A percentile compares a stretch with the other conserved stretches of the same genome.
Conservation (phyloP, 2,888 invertebrate species). For the Drosophila kanekoi region DNA sequence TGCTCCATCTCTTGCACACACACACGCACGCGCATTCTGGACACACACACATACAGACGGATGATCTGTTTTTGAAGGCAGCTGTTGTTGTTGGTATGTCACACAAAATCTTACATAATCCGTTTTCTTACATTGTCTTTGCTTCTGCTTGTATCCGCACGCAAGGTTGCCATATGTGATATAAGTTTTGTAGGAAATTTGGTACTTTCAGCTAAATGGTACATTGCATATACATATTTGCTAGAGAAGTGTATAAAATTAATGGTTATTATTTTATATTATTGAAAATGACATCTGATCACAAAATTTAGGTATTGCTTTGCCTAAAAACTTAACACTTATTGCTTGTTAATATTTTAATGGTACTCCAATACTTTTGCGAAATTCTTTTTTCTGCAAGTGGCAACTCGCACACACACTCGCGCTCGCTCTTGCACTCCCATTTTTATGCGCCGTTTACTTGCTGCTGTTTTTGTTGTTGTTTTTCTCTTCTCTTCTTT, state of each 20-base stretch:
- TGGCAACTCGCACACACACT: not conserved
- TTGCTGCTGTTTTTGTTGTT: slow-evolving; percentile 14
- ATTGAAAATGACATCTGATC: not conserved
- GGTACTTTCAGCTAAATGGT: not conserved
- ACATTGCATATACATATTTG: no score
- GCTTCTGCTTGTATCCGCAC: not conserved
- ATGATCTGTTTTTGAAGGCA: no score
- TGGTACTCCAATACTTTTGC: not conserved
- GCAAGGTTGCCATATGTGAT: not conserved
- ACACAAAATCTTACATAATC: no score
- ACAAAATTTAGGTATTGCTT: not conserved
- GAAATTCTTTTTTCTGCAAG: not conserved
- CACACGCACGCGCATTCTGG: no score
- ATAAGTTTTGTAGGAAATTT: not conserved
- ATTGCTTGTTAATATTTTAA: no score
- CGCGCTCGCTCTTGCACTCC: not conserved
- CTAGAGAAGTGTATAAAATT: not conserved
- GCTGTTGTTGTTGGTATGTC: no score
- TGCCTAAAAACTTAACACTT: no score
- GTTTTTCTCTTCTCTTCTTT: slow-evolving; percentile 49
- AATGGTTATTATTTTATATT: no score
- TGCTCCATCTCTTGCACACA: no score
- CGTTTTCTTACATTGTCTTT: no score
- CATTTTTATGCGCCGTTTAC: slow-evolving; percentile 37
- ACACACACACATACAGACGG: no score